phyloP scores from a whole-genome alignment of 2,113 vertebrate species.

The Lethenteron reissneri region DNA sequence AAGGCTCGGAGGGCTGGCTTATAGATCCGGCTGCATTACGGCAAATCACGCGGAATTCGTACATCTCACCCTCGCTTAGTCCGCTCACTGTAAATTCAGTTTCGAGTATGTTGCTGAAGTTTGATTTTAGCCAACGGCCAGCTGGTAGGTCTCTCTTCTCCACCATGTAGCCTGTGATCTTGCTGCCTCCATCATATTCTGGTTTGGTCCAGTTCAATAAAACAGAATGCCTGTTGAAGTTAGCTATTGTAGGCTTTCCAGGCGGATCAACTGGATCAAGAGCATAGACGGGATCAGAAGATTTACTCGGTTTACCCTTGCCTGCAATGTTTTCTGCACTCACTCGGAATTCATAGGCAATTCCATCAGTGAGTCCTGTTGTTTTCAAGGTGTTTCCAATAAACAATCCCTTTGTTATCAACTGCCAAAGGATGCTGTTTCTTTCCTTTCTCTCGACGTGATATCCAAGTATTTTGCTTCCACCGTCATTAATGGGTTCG shows the following conservation, averaged over 20 bases:
- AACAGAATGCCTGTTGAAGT: conserved; percentile 63
- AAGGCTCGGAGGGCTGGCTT: conserved; percentile 67
- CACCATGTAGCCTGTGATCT: conserved; percentile 81
- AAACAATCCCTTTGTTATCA: conserved; percentile 53
- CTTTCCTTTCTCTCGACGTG: conserved; percentile 88
- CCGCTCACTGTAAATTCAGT: conserved; percentile 83
- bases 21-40: conserved; percentile 74
- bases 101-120: conserved; percentile 88
- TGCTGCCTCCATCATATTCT: conserved; percentile 89
- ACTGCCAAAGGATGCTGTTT: conserved; percentile 74
- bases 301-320: conserved; percentile 78
- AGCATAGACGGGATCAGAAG: conserved; percentile 63
- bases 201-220: conserved; percentile 80
- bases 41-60: conserved; percentile 77
- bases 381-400: conserved; percentile 79
- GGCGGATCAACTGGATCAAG: conserved; percentile 86
- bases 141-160: conserved; percentile 77
- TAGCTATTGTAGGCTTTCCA: conserved; percentile 54
- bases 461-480: conserved; percentile 80
- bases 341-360: conserved; percentile 88
- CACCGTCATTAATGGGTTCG: conserved; percentile 75
- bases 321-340: conserved; percentile 85
- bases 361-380: conserved; percentile 55
- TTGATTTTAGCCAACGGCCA: conserved; percentile 80
- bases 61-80: conserved; percentile 62